Conservation (phyloP, 1,140 invertebrate genomes). For the Hetaerina americana region DNA sequence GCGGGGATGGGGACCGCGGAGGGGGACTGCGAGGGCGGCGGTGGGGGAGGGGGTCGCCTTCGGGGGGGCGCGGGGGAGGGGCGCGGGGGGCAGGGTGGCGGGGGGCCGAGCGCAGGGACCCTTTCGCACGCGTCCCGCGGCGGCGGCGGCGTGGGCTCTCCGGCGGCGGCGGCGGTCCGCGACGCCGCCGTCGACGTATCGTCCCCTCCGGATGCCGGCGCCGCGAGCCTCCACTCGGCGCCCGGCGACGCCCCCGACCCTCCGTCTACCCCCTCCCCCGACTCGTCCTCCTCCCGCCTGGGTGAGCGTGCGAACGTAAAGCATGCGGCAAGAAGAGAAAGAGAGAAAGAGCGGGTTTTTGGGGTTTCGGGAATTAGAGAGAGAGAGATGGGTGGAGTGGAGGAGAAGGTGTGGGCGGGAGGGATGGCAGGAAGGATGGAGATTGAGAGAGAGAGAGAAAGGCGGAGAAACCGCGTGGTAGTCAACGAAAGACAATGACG, state of each 20-base stretch:
- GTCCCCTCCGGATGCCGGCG: not conserved
- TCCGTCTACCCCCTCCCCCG: constrained; percentile 5
- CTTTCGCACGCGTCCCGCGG: not conserved
- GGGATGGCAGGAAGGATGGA: no score
- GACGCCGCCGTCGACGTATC: not conserved
- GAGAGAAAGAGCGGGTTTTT: not conserved
- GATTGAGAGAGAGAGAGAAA: not conserved
- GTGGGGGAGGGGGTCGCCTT: not conserved
- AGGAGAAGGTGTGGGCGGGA: no score
- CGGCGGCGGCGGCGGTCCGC: constrained; percentile 41
- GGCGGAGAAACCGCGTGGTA: not conserved
- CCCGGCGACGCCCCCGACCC: constrained; percentile 4
- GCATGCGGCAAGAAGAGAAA: constrained; percentile 4
- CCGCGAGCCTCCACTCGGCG: constrained; percentile 3
- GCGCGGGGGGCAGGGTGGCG: not conserved
- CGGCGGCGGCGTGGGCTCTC: not conserved
- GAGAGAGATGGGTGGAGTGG: no score
- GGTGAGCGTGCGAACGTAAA: constrained; percentile 8
- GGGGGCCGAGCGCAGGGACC: not conserved
- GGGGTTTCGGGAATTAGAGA: constrained; percentile 7
- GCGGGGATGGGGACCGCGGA: no score
- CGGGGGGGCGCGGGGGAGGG: not conserved
- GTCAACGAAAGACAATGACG: not conserved
- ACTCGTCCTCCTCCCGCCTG: constrained; percentile 7
- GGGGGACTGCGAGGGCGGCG: not conserved